These are phyloP conservation scores for Ceyx melanurus DNA, from an alignment of 2,113 vertebrate genomes.

Conservation along the genomic window DNA sequence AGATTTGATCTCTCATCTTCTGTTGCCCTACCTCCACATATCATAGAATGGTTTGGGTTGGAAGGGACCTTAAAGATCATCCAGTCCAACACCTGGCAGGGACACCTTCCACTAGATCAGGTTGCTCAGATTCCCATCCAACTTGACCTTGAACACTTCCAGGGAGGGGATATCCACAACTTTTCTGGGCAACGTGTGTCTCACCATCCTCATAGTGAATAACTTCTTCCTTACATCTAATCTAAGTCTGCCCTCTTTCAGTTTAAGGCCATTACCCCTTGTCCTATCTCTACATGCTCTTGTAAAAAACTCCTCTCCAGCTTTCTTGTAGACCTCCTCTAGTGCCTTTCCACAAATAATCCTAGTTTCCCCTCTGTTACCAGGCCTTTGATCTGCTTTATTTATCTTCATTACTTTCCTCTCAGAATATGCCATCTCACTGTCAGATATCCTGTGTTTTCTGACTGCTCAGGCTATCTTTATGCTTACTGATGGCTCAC, in stretches of 20 bases:
- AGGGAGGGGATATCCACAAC: neutral
- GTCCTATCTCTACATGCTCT: neutral
- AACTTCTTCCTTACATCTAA: neutral
- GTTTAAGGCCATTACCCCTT: neutral
- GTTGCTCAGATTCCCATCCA: neutral
- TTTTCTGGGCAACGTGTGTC: neutral
- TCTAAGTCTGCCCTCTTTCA: neutral
- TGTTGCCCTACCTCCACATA: neutral
- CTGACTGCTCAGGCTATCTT: neutral
- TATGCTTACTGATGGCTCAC: too few relatives aligned
- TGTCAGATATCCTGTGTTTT: neutral
- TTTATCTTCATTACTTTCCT: neutral
- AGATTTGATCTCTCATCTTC: neutral
- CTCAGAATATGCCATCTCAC: neutral
- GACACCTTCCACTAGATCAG: neutral
- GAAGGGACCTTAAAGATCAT: neutral
- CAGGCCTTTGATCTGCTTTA: neutral
- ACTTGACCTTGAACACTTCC: neutral
- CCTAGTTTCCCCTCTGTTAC: neutral
- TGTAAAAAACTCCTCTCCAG: neutral
- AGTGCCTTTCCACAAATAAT: neutral
- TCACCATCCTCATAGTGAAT: neutral
- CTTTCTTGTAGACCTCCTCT: neutral
- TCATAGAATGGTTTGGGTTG: neutral
- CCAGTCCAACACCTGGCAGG: neutral